Evolutionary conservation across 2,113 vertebrate genomes (phyloP), one percentile per base, ranked within the genome.

Genomic region (Mola mola): DNA sequence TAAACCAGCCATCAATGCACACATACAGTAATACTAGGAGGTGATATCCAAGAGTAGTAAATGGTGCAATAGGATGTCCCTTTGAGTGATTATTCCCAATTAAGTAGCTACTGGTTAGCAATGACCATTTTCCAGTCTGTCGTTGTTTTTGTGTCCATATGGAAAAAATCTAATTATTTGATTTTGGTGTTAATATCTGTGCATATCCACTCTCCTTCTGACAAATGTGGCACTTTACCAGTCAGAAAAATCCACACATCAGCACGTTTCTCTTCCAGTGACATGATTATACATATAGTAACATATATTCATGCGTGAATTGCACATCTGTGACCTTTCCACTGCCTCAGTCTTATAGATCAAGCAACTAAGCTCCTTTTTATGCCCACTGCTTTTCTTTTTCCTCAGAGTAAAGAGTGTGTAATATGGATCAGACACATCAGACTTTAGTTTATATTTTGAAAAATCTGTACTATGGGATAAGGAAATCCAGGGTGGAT

Each of bases 41-140:
- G 33, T 16, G 11, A 61, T 62, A 41, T 83, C 72, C 70, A 65
- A 63, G 49, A 77, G 66, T 29, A 72, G n/a, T 59, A 60, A 69
- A 75, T 66, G 20, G 72, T 36, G 26, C 72, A 61, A 57, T 12
- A 16, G 17, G 31, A 34, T 56, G 37, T 61, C 8, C 9, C 49
- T 52, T 44, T 42, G 40, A 68, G 8, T 55, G 25, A 71, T 64
- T 36, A 46, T 51, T 51, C 29, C 29, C 1, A 22, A 10, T 53
- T 47, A 28, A 17, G 22, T 5, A 34, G 38, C 4, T 5, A 21
- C n/a, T n/a, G n/a, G 16, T 56, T 75, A 79, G 43, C 41, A 66
- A 36, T 69, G 19, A 36, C 9, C 22, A n/a, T n/a, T n/a, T n/a
- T n/a, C n/a, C 12, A n/a, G 3, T 2, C 25, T 40, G 49, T 22